Evolutionary conservation across 2,888 invertebrate genomes (phyloP).

Genomic region (Notocelia uddmanniana): DNA sequence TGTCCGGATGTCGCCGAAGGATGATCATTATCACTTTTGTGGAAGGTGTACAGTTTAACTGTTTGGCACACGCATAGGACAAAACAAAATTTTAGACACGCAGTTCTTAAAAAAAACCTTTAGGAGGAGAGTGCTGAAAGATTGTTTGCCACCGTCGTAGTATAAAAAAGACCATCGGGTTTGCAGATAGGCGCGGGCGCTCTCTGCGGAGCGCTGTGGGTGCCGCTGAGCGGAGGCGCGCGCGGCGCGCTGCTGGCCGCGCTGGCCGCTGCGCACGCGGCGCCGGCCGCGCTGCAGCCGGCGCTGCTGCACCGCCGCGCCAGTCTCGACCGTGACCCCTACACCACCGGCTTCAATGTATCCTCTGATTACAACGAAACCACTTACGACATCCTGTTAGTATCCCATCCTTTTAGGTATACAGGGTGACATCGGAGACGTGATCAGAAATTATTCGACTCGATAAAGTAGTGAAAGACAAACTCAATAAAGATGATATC

Average conservation of each 20-base stretch:
- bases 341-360: conserved; percentile 49
- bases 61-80: too few species aligned
- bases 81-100: too few species aligned
- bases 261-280: conserved; percentile 64
- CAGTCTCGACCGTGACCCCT: conserved; percentile 69
- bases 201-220: conserved; percentile 74
- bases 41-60: too few species aligned
- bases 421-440: too few species aligned
- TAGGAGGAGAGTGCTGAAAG: too few species aligned
- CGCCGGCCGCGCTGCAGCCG: conserved; percentile 66
- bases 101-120: too few species aligned
- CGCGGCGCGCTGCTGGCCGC: conserved; percentile 63
- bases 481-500: too few species aligned
- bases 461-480: too few species aligned
- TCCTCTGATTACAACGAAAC: conserved; percentile 63
- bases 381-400: conserved; percentile 62
- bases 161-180: not conserved
- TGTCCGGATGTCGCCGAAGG: too few species aligned
- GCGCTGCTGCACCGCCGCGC: conserved; percentile 64
- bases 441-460: too few species aligned
- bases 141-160: too few species aligned
- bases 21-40: too few species aligned
- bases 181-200: conserved; percentile 71
- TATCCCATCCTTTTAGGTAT: not conserved
- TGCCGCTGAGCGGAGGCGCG: conserved; percentile 67